Conservation (phyloP, 2,797 vertebrate species). For the Heterohyrax brucei region DNA sequence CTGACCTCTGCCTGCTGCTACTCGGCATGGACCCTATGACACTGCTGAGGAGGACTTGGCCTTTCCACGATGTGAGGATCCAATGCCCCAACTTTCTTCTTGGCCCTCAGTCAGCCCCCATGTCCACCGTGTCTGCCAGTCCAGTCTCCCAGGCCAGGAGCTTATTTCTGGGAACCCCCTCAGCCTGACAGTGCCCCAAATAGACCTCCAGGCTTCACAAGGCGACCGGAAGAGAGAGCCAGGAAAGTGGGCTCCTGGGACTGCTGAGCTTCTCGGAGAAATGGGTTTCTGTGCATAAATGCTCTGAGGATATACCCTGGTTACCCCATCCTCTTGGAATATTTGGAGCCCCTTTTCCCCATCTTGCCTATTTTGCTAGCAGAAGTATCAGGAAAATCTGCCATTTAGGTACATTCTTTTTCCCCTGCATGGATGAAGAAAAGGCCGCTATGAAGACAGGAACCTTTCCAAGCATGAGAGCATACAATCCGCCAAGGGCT, state of each 20-base stretch:
- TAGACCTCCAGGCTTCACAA: neutral
- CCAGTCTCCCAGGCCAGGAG: neutral
- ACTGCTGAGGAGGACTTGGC: too few species aligned
- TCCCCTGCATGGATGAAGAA: neutral
- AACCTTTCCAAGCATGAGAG: constrained; percentile 37
- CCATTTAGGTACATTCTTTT: neutral
- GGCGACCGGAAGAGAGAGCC: neutral
- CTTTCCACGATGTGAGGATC: neutral
- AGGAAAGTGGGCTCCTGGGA: neutral
- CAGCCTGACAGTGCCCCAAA: neutral
- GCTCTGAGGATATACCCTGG: neutral
- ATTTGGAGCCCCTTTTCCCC: neutral
- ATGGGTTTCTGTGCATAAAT: neutral
- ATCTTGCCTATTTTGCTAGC: neutral
- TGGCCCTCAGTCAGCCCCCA: neutral
- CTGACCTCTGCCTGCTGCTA: neutral
- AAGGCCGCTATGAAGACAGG: neutral
- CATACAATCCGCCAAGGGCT: neutral
- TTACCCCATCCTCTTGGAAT: neutral
- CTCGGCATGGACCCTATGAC: too few species aligned
- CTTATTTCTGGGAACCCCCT: too few species aligned
- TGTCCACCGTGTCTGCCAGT: neutral
- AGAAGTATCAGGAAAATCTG: neutral
- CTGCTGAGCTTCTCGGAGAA: neutral
- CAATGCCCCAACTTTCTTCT: neutral